Conservation (phyloP, 2,113 vertebrate genomes). For the Orycteropus afer region DNA sequence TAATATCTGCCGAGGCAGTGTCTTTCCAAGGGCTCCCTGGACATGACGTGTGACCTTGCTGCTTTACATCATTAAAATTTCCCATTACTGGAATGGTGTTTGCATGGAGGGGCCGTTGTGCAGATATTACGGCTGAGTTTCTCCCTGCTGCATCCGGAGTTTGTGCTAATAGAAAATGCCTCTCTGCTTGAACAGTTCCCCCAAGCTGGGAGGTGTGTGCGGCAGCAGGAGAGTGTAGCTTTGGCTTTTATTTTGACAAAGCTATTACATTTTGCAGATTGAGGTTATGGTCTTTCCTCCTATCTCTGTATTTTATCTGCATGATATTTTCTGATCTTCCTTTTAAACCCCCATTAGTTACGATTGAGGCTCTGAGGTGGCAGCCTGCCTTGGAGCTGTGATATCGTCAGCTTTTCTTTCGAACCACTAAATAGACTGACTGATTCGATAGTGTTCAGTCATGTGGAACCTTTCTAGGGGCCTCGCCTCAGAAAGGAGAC, state of each 20-base stretch:
- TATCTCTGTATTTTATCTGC: constrained; percentile 77
- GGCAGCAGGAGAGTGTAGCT: constrained; percentile 67
- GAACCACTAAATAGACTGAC: constrained; percentile 60
- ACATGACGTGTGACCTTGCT: constrained; percentile 83
- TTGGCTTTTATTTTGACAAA: constrained; percentile 83
- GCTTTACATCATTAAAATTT: constrained; percentile 77
- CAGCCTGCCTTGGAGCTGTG: constrained; percentile 53
- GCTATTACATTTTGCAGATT: constrained; percentile 75
- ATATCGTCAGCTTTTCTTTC: constrained; percentile 20
- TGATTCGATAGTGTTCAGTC: constrained; percentile 50
- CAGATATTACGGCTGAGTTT: constrained; percentile 63
- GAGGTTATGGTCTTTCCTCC: constrained; percentile 79
- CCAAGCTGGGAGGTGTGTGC: constrained; percentile 61
- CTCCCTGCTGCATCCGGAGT: constrained; percentile 66
- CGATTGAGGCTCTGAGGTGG: constrained; percentile 66
- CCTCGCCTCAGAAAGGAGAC: constrained; percentile 17
- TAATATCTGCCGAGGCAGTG: constrained; percentile 76
- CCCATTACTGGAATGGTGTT: constrained; percentile 70
- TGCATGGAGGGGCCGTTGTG: constrained; percentile 75
- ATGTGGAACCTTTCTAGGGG: constrained; percentile 28
- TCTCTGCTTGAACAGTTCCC: constrained; percentile 76
- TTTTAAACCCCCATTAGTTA: constrained; percentile 67
- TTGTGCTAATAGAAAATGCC: constrained; percentile 78
- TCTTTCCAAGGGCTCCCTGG: constrained; percentile 82
- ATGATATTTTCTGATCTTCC: constrained; percentile 77